Percentiles rank a stretch among this genome's conserved stretches.
These are phyloP conservation scores for Rhabdomys pumilio DNA, from an alignment of 2,797 vertebrate genomes.

Conservation along the genomic window DNA sequence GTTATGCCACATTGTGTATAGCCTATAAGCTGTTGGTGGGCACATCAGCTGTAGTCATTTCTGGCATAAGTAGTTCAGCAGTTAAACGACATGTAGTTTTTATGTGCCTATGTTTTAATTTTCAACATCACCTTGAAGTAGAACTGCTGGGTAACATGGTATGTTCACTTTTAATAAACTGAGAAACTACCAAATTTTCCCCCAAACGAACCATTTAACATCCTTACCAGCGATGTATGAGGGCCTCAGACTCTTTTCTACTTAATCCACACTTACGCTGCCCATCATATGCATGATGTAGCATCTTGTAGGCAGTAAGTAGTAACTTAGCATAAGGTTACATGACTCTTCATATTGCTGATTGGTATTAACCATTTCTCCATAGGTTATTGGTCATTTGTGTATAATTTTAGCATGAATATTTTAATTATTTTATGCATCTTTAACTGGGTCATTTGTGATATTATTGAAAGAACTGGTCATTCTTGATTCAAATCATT, in stretches of 20 bases:
- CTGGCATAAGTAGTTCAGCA: neutral
- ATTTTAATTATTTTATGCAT: neutral
- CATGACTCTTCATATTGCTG: neutral
- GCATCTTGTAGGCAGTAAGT: neutral
- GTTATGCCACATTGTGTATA: neutral
- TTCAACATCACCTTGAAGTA: neutral
- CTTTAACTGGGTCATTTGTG: neutral
- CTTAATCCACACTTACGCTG: neutral
- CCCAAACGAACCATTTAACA: constrained; percentile 12
- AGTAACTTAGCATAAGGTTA: neutral
- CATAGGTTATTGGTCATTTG: neutral
- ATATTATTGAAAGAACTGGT: neutral
- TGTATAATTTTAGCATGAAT: neutral
- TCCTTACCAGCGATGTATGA: neutral
- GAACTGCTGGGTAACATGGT: neutral
- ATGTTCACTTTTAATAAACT: constrained; percentile 19
- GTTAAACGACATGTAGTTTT: neutral
- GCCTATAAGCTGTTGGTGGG: neutral
- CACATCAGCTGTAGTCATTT: neutral
- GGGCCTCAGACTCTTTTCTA: neutral
- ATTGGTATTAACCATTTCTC: neutral
- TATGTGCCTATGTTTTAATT: neutral
- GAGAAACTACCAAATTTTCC: neutral
- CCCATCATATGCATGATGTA: neutral
- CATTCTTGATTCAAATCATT: neutral